phyloP scores from a whole-genome alignment of 2,113 vertebrate genomes.

The Onychostruthus taczanowskii region DNA sequence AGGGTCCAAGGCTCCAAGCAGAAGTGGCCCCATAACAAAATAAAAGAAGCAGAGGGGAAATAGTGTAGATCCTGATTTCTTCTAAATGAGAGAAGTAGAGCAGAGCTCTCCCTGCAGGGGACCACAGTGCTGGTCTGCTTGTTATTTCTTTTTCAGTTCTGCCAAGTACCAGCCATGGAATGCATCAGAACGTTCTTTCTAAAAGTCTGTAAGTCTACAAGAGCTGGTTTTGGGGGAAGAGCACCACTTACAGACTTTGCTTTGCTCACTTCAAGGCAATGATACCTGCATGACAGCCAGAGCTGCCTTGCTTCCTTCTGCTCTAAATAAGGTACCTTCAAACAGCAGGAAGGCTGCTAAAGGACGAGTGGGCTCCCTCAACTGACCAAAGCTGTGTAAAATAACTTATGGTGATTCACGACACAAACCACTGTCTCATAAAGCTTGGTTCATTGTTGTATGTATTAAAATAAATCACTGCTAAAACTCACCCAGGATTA shows the following conservation, averaged over 20 bases:
- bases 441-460: not conserved
- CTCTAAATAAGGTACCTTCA: not conserved
- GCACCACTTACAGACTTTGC: not conserved
- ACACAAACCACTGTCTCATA: not conserved
- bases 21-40: not conserved
- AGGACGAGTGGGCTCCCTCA: not conserved
- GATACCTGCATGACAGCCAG: not conserved
- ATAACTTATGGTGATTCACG: not conserved
- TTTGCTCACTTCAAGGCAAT: not conserved
- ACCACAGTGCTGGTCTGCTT: not conserved
- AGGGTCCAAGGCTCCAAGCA: not conserved
- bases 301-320: not conserved
- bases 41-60: not conserved
- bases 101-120: not conserved
- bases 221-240: not conserved
- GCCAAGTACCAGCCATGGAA: not conserved
- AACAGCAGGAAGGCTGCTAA: not conserved
- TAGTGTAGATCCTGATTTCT: no score
- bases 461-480: not conserved
- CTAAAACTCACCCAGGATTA: conserved; percentile 84
- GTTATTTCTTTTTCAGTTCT: not conserved
- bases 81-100: not conserved
- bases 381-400: not conserved
- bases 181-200: not conserved
- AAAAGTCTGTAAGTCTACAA: not conserved